A percentile compares a stretch with the other conserved stretches of the same genome.
phyloP scores from a whole-genome alignment of 2,113 vertebrate genomes.

The Manacus vitellinus region DNA sequence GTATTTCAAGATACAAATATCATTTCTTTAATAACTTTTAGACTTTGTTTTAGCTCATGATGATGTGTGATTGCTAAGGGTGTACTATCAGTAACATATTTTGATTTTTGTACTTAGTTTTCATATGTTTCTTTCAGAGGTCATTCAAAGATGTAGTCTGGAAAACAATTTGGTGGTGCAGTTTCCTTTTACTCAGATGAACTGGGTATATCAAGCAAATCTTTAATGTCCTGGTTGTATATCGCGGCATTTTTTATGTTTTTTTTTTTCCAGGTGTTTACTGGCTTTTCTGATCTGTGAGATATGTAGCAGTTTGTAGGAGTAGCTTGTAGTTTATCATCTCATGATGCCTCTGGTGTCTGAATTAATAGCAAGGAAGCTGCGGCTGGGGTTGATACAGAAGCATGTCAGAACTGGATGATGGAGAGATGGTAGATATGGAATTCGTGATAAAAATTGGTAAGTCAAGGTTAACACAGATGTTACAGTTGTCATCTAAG shows the following conservation, averaged over 20 bases:
- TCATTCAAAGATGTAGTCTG: neutral
- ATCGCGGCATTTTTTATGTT: neutral
- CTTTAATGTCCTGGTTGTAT: neutral
- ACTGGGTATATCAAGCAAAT: neutral
- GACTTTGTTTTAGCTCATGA: neutral
- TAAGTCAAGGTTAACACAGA: neutral
- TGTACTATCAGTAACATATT: accelerated
- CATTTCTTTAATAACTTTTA: neutral
- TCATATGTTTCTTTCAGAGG: neutral
- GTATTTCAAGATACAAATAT: neutral
- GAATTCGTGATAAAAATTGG: neutral
- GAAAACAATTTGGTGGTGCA: neutral
- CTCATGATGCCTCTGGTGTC: neutral
- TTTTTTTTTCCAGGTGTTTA: neutral
- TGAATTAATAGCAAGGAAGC: neutral
- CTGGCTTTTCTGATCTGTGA: neutral
- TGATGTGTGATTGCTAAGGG: neutral
- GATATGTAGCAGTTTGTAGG: neutral
- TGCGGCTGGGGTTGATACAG: neutral
- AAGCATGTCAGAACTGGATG: neutral
- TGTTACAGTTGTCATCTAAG: neutral
- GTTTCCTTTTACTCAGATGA: neutral
- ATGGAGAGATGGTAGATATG: neutral
- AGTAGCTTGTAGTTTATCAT: neutral
- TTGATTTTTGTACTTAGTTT: neutral